Evolutionary conservation across 1,140 invertebrate genomes (phyloP).

Genomic region (Whitmania pigra): DNA sequence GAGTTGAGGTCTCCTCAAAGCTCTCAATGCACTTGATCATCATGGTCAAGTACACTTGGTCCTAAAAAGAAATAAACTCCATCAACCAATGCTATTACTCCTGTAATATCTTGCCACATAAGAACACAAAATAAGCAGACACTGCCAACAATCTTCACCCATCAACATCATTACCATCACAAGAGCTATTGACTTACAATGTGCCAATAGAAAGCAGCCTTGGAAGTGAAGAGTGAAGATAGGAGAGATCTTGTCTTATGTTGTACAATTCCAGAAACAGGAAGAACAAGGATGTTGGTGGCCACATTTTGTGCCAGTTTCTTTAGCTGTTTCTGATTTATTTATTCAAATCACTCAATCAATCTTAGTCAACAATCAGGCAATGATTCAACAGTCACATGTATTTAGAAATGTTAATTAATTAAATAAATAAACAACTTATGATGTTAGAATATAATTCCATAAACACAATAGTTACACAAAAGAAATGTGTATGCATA

Average conservation of each 20-base stretch:
- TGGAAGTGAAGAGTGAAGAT: conserved; percentile 61
- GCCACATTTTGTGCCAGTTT: conserved; percentile 58
- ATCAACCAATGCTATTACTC: neutral
- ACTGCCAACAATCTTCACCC: neutral
- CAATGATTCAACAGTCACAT: too few species aligned
- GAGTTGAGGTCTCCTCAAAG: neutral
- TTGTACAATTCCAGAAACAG: conserved; percentile 64
- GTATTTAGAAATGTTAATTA: too few species aligned
- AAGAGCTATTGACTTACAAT: neutral
- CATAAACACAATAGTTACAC: too few species aligned
- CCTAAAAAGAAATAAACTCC: neutral
- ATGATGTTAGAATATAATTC: too few species aligned
- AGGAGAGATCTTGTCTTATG: conserved; percentile 54
- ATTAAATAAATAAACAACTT: too few species aligned
- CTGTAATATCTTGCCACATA: too few species aligned
- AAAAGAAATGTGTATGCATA: too few species aligned
- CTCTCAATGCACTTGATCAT: neutral
- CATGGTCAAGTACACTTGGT: neutral
- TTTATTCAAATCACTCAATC: conserved; percentile 24
- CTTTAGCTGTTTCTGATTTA: conserved; percentile 35
- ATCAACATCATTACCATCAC: conserved; percentile 7
- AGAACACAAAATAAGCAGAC: too few species aligned
- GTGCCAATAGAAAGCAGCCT: conserved; percentile 65
- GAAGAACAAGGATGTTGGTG: conserved; percentile 64
- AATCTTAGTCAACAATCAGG: too few species aligned